Evolutionary conservation across 2,113 vertebrate genomes (phyloP).

Genomic region (Tupaia tana): DNA sequence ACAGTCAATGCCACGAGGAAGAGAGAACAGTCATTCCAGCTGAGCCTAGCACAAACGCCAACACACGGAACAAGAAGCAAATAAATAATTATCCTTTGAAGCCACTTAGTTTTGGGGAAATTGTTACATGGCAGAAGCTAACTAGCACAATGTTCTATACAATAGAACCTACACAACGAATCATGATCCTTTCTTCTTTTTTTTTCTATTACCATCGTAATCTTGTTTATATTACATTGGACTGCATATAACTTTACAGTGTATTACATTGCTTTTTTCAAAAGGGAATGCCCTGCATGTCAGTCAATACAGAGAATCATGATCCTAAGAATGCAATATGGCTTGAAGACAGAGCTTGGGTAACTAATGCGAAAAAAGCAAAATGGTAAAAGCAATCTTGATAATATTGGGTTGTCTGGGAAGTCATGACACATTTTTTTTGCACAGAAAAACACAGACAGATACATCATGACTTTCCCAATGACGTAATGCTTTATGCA

Average conservation of each 20-base stretch:
- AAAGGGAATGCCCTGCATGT: too few species aligned
- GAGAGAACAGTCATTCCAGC: background rate
- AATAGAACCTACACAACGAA: background rate
- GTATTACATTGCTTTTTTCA: too few species aligned
- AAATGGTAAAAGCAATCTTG: background rate
- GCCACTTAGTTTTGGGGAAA: background rate
- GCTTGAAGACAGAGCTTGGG: background rate
- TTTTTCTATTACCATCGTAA: too few species aligned
- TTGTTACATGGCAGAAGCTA: background rate
- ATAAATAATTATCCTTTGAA: background rate
- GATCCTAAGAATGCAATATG: background rate
- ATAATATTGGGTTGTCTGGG: too few species aligned
- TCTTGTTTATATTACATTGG: too few species aligned
- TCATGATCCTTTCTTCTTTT: background rate
- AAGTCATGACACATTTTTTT: too few species aligned
- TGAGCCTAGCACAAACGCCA: background rate
- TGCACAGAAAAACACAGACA: too few species aligned
- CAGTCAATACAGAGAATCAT: background rate
- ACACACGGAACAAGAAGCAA: background rate
- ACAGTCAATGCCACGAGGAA: too few species aligned
- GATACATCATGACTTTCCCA: too few species aligned
- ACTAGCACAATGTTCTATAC: background rate
- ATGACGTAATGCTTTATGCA: too few species aligned
- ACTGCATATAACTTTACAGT: too few species aligned
- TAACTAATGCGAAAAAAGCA: background rate